phyloP scores from a whole-genome alignment of 1,140 invertebrate genomes.

The Drosophila pseudoobscura region DNA sequence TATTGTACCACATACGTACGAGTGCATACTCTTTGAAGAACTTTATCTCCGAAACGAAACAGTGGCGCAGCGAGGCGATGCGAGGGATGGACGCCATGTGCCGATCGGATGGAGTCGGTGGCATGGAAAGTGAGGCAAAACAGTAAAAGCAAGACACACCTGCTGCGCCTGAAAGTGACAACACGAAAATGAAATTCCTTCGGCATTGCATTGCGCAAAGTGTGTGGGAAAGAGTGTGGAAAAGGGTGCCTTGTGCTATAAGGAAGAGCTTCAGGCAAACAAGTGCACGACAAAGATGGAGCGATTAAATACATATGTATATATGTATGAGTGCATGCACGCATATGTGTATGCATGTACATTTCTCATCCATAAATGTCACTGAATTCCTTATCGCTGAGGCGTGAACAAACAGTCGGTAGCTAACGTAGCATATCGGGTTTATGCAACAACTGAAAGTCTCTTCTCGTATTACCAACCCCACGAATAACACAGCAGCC shows the following conservation, averaged over 20 bases:
- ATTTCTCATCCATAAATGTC: constrained; percentile 28
- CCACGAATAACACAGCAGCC: constrained; percentile 1
- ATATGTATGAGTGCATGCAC: neutral
- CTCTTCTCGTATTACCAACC: constrained; percentile 24
- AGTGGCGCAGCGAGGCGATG: neutral
- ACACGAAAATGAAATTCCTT: constrained; percentile 53
- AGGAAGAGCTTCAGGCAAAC: constrained; percentile 4
- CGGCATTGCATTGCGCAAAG: constrained; percentile 2
- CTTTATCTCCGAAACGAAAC: constrained; percentile 15
- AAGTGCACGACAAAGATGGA: neutral
- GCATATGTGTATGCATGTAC: constrained; percentile 4
- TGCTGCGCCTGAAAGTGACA: constrained; percentile 59
- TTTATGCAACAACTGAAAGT: constrained; percentile 56
- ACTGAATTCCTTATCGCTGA: constrained; percentile 28
- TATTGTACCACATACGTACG: too few species aligned
- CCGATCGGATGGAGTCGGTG: constrained; percentile 46
- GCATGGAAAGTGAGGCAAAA: constrained; percentile 57
- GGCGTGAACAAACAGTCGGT: constrained; percentile 18
- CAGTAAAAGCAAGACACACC: constrained; percentile 55
- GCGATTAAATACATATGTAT: neutral
- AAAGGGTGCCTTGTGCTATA: neutral
- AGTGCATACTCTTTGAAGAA: constrained; percentile 2
- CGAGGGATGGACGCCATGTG: constrained; percentile 22
- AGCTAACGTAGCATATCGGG: constrained; percentile 38
- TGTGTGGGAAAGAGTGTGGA: too few species aligned